These are phyloP conservation scores for Zoanthus gigantus DNA, from an alignment of 92 coral and sea anemone genomes.

Conservation along the genomic window DNA sequence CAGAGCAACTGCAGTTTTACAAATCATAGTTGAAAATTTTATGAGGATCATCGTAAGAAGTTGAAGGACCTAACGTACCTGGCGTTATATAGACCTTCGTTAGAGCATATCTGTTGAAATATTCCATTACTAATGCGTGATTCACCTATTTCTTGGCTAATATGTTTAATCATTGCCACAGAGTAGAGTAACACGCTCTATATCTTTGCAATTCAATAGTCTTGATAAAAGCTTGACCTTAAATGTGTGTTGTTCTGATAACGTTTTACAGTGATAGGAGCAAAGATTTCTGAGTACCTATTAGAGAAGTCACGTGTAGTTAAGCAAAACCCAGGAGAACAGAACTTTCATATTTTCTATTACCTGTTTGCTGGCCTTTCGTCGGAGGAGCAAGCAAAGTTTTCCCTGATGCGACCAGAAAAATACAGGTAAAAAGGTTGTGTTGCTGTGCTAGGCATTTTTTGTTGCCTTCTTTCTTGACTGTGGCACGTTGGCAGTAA, in stretches of 20 bases:
- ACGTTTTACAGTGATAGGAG: conserved; percentile 75
- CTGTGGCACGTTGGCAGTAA: not conserved
- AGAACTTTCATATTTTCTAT: conserved; percentile 87
- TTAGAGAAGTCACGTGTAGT: conserved; percentile 89
- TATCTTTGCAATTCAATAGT: too few species aligned
- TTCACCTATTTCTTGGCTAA: too few species aligned
- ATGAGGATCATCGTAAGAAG: too few species aligned
- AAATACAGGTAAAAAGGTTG: conserved; percentile 69
- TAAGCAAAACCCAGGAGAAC: conserved; percentile 77
- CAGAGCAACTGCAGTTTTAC: too few species aligned
- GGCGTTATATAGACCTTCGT: too few species aligned
- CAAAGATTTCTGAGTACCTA: conserved; percentile 90
- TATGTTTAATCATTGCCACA: too few species aligned
- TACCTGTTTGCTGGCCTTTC: conserved; percentile 87
- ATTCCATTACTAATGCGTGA: too few species aligned
- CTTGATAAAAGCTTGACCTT: too few species aligned
- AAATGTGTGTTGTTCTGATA: not conserved
- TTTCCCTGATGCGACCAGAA: conserved; percentile 74
- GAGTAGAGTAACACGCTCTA: too few species aligned
- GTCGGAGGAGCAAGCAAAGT: conserved; percentile 73
- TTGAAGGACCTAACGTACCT: too few species aligned
- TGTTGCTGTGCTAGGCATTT: not conserved
- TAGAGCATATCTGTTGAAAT: too few species aligned
- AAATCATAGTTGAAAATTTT: too few species aligned
- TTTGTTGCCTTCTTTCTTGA: not conserved